Evolutionary conservation across 1,140 invertebrate genomes (phyloP).

Genomic region (Micrasema longulum): DNA sequence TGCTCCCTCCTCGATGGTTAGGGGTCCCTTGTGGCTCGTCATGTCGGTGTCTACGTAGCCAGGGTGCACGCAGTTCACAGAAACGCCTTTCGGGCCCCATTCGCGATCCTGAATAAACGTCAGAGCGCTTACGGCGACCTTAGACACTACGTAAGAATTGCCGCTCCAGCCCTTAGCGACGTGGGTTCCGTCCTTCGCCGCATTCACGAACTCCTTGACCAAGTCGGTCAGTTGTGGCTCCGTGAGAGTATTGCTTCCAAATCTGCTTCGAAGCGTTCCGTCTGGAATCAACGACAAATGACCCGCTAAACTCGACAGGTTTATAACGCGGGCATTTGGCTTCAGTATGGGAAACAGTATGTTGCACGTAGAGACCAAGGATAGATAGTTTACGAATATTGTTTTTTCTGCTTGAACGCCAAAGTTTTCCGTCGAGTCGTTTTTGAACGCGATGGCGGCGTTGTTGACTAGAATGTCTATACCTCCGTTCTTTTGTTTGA

Average conservation of each 20-base stretch:
- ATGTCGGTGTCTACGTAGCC: constrained; percentile 82
- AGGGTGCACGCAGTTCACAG: constrained; percentile 77
- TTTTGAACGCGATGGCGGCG: constrained; percentile 83
- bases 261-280: too few relatives aligned
- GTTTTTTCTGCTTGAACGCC: constrained; percentile 78
- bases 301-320: too few relatives aligned
- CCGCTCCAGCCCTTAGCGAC: constrained; percentile 72
- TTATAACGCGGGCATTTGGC: too few relatives aligned
- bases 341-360: too few relatives aligned
- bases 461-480: constrained; percentile 88
- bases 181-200: constrained; percentile 61
- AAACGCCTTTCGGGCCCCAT: constrained; percentile 72
- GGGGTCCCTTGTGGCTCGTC: constrained; percentile 74
- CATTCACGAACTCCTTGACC: constrained; percentile 75
- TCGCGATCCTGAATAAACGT: constrained; percentile 75
- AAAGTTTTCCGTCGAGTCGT: constrained; percentile 72
- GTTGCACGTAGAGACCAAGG: too few relatives aligned
- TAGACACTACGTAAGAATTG: constrained; percentile 77
- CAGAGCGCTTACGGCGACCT: constrained; percentile 77
- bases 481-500: constrained; percentile 77
- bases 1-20: constrained; percentile 75
- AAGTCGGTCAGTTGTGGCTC: constrained; percentile 70
- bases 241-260: constrained; percentile 63
- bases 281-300: too few relatives aligned
- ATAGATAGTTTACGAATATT: constrained; percentile 58